Evolutionary conservation across 2,888 invertebrate genomes (phyloP), one percentile per base, ranked within the genome.

Genomic region (Diaprepes abbreviatus): DNA sequence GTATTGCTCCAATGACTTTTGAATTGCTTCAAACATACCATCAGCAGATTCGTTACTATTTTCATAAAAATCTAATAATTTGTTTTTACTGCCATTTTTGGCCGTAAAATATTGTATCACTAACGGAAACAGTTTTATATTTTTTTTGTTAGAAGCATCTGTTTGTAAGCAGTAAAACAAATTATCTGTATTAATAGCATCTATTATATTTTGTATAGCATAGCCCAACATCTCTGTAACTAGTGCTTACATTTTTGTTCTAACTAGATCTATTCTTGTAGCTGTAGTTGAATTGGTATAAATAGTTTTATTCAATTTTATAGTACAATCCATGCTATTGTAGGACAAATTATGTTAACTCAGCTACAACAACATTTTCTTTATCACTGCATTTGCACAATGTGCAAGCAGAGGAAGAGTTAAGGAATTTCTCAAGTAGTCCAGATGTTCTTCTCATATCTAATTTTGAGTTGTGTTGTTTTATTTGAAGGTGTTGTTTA

Each of bases 331-430:
- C 76, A 24, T 24, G 63, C 74, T 76, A 70, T 78, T 79, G 54
- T 78, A 78, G 4, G 78, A 78, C 3, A 76, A 59, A 74, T 79
- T 76, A 70, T 79, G 78, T 60, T 79, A 50, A 17, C 12, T 48
- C 17, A 6, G 48, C 9, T 7, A 19, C 21, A 19, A 19, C 17
- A 48, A 48, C n/a, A 48, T 6, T 48, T 16, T 48, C 48, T 19
- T 48, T 48, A 19, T 48, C 48, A 21, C 48, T 48, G n/a, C 19
- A 16, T 48, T n/a, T 7, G 10, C 3, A 6, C 17, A 3, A 7
- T 48, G n/a, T n/a, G n/a, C 5, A 12, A 14, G 43, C n/a, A 16
- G 21, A 48, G 17, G 48, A 3, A 16, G 48, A 21, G 19, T 6
- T 16, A 16, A 48, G 48, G 17, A 48, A 48, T 21, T 48, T 48